Base-by-base conservation (phyloP, 2,113 vertebrate genomes). In the Motacilla alba region DNA sequence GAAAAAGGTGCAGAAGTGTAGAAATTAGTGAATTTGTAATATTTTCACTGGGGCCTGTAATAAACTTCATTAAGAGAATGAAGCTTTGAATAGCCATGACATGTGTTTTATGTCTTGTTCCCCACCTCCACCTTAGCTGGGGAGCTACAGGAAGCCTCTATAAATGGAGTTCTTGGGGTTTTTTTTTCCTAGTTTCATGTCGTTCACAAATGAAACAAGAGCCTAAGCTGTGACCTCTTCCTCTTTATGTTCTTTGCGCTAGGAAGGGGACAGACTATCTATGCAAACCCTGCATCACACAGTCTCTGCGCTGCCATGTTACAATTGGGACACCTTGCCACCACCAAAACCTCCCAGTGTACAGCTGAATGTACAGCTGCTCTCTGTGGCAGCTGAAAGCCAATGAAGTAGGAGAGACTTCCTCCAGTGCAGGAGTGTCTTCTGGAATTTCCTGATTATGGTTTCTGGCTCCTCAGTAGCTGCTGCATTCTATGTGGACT, bases 11-110 rank as follows among this genome's bases (percentile, higher is more conserved):
- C 83, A 62, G 66, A 92, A 79, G 41, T 82, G 24, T 90, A 39
- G 11, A 21, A 35, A 50, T 81, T 96, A 56, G 60, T 73, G 41
- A 91, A 33, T 75, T 90, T 64, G 19, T 94, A 90, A 12, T 96
- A 75, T 78, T 95, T 97, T 93, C 84, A 77, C 44, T 23, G 53
- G 87, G 78, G 66, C 87, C 66, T 87, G 70, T 88, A 92, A 94
- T 91, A 83, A 92, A 33, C 85, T 94, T 95, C 39, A 47, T 63
- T 62, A 86, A 93, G 80, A 83, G 69, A 82, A 78, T 78, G 87
- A 93, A 94, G 55, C 83, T 94, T 93, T 84, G 94, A 96, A 77
- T 87, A 96, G 83, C 88, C 93, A 91, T 85, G 92, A 86, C 39
- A 52, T 49, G 37, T 74, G 77, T 82, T 74, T 35, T 79, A 73